Base-by-base conservation (phyloP, 2,888 invertebrate genomes). In the Rhyacophila evoluta region DNA sequence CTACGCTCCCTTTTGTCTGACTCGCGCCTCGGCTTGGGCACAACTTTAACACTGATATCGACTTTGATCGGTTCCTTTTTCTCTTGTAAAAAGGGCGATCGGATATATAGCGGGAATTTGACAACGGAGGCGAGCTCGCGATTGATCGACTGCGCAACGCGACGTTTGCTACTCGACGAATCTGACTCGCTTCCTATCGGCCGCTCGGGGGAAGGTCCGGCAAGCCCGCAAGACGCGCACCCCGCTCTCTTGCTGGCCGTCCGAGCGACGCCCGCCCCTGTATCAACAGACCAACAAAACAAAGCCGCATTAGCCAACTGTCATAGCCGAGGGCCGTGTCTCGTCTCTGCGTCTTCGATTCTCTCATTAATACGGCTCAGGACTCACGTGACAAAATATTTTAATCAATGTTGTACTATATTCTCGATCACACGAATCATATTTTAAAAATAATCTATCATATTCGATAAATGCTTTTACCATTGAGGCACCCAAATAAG, bases 61-160 rank as follows among this genome's bases (percentile, higher is more conserved):
- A 94, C 92, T 90, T 94, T 94, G 84, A 94, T 92, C 75, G 94
- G 94, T 87, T 92, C 92, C 91, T 92, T 92, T 90, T 90, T 90
- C 89, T 89, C 90, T 77, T 88, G 90, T 89, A 90, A 90, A 89
- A 89, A 90, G 89, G 90, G 90, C 87, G 90, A 90, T 89, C 89
- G 89, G 85, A 90, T 90, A 88, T 89, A 89, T 84, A 90, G 87
- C 82, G 90, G 90, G 79, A 90, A 84, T 83, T 89, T 89, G 83
- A 87, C 89, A 79, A 87, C 86, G 82, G 36, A 68, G 41, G 19
- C 70, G 15, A 11, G 8, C 71, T 37, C 55, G 36, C 29, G n/a
- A 5, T n/a, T 38, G 55, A 55, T 55, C 55, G 25, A 6, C 8
- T 19, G 55, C 55, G 55, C 10, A 55, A 55, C 19, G 88, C 88